Conservation (phyloP, 2,113 vertebrate genomes). For the Grallaria varia region DNA sequence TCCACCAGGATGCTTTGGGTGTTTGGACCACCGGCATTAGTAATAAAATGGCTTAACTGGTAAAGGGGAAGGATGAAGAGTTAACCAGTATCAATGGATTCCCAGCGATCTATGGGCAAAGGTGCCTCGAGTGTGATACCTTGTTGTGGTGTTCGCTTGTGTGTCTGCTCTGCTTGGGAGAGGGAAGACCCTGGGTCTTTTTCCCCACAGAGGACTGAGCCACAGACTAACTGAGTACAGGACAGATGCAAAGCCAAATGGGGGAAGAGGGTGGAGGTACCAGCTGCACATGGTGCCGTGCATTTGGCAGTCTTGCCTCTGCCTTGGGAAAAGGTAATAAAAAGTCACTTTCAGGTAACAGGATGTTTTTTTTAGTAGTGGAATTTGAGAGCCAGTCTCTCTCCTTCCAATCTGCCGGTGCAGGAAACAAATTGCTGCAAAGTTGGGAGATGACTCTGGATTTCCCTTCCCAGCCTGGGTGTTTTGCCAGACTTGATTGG, state of each 20-base stretch:
- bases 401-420: not conserved
- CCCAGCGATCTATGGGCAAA: not conserved
- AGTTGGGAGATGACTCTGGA: rapidly evolving
- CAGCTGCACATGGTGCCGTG: not conserved
- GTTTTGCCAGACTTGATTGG: not conserved
- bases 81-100: not conserved
- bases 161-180: not conserved
- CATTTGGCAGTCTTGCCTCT: not conserved
- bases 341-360: not conserved
- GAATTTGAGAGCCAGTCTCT: not conserved
- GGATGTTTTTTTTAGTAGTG: not conserved
- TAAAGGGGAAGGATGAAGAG: not conserved
- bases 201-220: not conserved
- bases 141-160: not conserved
- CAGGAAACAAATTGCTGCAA: rapidly evolving
- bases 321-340: not conserved
- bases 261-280: not conserved
- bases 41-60: not conserved
- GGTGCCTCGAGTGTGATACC: rapidly evolving
- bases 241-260: not conserved
- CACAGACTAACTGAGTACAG: not conserved
- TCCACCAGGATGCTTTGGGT: not conserved
- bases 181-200: not conserved
- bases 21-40: not conserved
- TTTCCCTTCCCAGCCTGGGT: not conserved